Evolutionary conservation across 92 coral and sea anemone species (phyloP), one percentile per base, ranked within the genome.

Genomic region (Galaxea fascicularis): DNA sequence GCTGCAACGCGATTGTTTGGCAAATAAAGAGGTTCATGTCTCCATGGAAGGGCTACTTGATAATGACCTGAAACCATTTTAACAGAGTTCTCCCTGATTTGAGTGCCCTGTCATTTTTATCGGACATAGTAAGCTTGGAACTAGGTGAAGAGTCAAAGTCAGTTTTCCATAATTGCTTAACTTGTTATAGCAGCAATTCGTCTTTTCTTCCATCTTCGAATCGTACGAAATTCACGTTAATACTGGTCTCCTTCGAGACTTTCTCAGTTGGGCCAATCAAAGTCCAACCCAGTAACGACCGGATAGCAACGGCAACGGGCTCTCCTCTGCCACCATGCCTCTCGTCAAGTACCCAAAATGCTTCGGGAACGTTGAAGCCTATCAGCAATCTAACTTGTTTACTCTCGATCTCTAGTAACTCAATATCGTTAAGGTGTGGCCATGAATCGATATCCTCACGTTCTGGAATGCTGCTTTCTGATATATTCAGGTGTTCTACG

Each of bases 41-140:
- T 8, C 59, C 54, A 81, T 15, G 77, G 86, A 11, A 81, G 20
- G 46, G 54, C 76, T 8, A 81, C 5, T 18, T 81, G 28, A 21
- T 79, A 79, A 25, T 65, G 85, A 41, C 75, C 24, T 31, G 64
- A 52, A 8, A 60, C 74, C 51, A 7, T 4, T 54, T 15, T 54
- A 15, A 54, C 59, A 9, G 59, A 54, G 14, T 9, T 7, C 17
- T 54, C 59, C 59, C 7, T 54, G 14, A 54, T 54, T 10, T 18
- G 12, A 54, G 20, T 16, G 59, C 59, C 14, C 20, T 54, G 16
- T 54, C 20, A 16, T 54, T 18, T 16, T 54, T 18, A 10, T 7
- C 17, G 14, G 59, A 54, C 59, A 54, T 54, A 3, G 59, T 18
- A 10, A 9, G 4, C 14, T 54, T 16, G 20, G 59, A 9, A 16